Conservation (phyloP, 30 jellyfish, hydroid and myxozoan species). For the Chironex yamaguchii region DNA sequence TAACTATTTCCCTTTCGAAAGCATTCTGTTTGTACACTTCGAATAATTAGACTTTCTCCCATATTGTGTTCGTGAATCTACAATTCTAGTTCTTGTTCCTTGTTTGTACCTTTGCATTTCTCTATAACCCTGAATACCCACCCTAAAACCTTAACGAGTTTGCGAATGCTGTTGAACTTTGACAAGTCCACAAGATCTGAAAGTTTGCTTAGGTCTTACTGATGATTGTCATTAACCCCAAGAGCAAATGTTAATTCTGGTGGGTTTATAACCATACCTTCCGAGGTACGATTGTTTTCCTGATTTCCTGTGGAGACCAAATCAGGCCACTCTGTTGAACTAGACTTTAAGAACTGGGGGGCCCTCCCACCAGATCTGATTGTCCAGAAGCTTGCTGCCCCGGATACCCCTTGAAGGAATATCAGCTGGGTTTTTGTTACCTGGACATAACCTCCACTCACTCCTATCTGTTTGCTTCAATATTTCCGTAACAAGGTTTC, state of each 20-base stretch:
- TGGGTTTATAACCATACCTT: background rate
- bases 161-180: background rate
- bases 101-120: background rate
- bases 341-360: background rate
- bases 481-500: slow-evolving; percentile 15
- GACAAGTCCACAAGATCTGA: background rate
- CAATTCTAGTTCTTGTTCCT: background rate
- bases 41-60: background rate
- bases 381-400: slow-evolving; percentile 8
- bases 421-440: slow-evolving; percentile 8
- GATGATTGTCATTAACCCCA: background rate
- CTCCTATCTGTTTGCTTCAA: slow-evolving; percentile 3
- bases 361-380: slow-evolving; percentile 35
- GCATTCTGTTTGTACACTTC: background rate
- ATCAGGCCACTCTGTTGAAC: background rate
- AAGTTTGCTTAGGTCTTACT: background rate
- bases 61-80: background rate
- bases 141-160: background rate
- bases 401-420: slow-evolving; percentile 5
- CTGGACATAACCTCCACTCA: slow-evolving; percentile 18
- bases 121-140: slow-evolving; percentile 5
- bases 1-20: slow-evolving; percentile 3
- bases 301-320: background rate
- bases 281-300: slow-evolving; percentile 19
- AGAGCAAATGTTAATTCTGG: background rate